phyloP scores from a whole-genome alignment of 92 coral and sea anemone genomes.

The Porites rus region DNA sequence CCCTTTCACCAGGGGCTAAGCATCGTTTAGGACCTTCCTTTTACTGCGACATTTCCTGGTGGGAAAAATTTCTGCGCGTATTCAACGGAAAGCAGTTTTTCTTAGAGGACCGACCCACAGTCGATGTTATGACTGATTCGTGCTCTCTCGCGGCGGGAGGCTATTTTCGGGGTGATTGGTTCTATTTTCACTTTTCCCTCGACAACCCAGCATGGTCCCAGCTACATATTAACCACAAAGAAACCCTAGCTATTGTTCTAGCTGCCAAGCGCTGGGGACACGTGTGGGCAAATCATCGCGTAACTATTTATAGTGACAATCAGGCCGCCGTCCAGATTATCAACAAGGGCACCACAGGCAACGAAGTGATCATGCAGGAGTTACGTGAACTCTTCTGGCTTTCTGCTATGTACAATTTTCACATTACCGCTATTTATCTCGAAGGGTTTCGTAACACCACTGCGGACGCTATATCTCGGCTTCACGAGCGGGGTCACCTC shows the following conservation, averaged over 20 bases:
- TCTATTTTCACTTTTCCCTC: conserved; percentile 21
- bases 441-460: neutral
- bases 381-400: conserved; percentile 54
- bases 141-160: conserved; percentile 30
- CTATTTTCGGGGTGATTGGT: conserved; percentile 50
- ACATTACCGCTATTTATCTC: conserved; percentile 28
- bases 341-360: conserved; percentile 53
- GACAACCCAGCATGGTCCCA: conserved; percentile 21
- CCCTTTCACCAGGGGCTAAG: conserved; percentile 24
- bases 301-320: conserved; percentile 54
- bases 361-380: conserved; percentile 43
- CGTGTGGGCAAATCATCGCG: conserved; percentile 37
- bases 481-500: conserved; percentile 1
- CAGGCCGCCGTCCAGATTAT: conserved; percentile 51
- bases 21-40: neutral
- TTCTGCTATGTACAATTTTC: conserved; percentile 39
- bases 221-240: conserved; percentile 51
- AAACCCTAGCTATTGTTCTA: conserved; percentile 19
- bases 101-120: neutral
- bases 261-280: conserved; percentile 45
- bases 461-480: neutral
- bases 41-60: neutral
- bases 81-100: neutral
- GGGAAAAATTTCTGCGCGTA: neutral
- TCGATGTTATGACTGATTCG: conserved; percentile 43